Conservation (phyloP, 2,797 vertebrate genomes). For the Enteromius mattozi region DNA sequence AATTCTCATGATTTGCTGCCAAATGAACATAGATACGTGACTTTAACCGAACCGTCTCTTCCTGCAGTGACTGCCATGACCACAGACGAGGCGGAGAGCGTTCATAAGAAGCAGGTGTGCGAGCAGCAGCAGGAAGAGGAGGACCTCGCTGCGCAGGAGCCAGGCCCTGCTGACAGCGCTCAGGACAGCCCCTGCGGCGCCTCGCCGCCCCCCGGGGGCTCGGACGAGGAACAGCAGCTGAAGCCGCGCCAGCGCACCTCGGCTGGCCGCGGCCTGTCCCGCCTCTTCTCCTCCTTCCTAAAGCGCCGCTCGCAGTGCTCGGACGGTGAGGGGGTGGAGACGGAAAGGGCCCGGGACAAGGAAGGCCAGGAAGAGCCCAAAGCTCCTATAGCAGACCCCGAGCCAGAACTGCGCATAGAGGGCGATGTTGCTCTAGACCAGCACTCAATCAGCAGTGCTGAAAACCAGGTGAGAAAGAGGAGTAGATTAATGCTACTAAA, state of each 20-base stretch:
- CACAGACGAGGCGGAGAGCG: slow-evolving; percentile 85
- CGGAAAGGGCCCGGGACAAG: slow-evolving; percentile 61
- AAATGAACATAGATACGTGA: background rate
- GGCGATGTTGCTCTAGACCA: slow-evolving; percentile 90
- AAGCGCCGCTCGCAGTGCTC: slow-evolving; percentile 92
- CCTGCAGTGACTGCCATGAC: slow-evolving; percentile 77
- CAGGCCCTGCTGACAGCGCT: slow-evolving; percentile 70
- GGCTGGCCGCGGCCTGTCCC: slow-evolving; percentile 86
- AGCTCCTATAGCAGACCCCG: slow-evolving; percentile 95
- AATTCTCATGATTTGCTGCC: background rate
- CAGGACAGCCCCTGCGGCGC: slow-evolving; percentile 66
- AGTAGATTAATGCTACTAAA: background rate
- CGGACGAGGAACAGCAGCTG: slow-evolving; percentile 80
- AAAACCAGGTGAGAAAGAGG: slow-evolving; percentile 85
- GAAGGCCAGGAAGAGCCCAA: slow-evolving; percentile 83
- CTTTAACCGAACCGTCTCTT: background rate
- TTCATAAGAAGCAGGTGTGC: slow-evolving; percentile 79
- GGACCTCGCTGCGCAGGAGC: slow-evolving; percentile 73
- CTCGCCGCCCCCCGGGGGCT: slow-evolving; percentile 56
- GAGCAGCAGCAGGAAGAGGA: slow-evolving; percentile 78
- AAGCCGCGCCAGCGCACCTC: slow-evolving; percentile 80
- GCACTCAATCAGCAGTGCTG: slow-evolving; percentile 92
- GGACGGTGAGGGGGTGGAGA: slow-evolving; percentile 80
- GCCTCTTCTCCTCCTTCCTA: slow-evolving; percentile 92
- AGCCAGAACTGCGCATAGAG: slow-evolving; percentile 89